Conservation (phyloP, 2,797 vertebrate genomes). For the Miichthys miiuy region DNA sequence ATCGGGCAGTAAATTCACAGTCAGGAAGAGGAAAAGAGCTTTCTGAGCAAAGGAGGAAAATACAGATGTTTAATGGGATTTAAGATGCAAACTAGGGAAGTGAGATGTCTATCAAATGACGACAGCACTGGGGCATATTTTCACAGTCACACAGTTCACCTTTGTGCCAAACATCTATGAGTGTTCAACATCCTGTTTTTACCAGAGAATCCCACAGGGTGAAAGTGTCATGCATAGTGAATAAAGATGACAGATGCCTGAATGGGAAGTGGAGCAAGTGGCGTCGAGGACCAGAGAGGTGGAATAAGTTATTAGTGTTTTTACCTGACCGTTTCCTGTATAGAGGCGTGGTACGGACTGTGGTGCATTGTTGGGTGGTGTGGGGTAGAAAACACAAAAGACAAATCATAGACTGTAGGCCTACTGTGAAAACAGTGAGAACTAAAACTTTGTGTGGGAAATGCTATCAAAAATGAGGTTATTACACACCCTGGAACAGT, state of each 20-base stretch:
- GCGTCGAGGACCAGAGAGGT: conserved; percentile 52
- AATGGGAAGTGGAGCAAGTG: conserved; percentile 63
- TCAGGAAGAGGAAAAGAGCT: conserved; percentile 63
- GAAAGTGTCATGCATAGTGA: conserved; percentile 70
- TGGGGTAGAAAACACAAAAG: conserved; percentile 71
- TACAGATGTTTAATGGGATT: conserved; percentile 54
- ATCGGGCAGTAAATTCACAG: conserved; percentile 45
- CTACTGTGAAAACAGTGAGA: conserved; percentile 25
- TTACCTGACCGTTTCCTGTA: conserved; percentile 87
- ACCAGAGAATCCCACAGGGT: conserved; percentile 49
- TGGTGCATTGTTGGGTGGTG: conserved; percentile 64
- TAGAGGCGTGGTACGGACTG: conserved; percentile 86
- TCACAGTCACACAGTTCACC: conserved; percentile 19
- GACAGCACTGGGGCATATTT: conserved; percentile 23
- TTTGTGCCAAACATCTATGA: conserved; percentile 41
- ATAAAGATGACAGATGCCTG: conserved; percentile 62
- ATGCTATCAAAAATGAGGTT: background rate
- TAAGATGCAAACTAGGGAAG: conserved; percentile 59
- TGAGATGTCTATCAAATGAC: conserved; percentile 55
- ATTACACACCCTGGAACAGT: conserved; percentile 12
- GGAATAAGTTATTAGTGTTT: conserved; percentile 53
- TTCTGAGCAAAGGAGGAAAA: conserved; percentile 60
- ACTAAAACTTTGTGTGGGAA: conserved; percentile 20
- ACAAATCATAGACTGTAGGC: conserved; percentile 63
- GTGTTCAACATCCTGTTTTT: conserved; percentile 62